Percentiles rank a stretch among this genome's conserved stretches.
Conservation (phyloP, 2,888 invertebrate species). For the Hirtodrosophila trivittata region DNA sequence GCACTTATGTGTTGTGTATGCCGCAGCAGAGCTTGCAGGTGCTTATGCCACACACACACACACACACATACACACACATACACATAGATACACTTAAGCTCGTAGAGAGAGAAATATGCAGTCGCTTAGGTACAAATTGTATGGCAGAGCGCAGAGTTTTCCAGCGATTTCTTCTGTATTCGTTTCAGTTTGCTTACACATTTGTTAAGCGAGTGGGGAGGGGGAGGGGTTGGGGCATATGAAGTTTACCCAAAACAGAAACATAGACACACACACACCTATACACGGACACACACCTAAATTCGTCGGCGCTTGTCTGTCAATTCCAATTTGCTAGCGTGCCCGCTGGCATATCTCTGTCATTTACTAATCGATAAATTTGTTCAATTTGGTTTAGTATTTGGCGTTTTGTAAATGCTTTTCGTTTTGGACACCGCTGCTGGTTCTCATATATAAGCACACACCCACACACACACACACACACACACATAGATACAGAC, state of each 20-base stretch:
- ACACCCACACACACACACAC: not conserved
- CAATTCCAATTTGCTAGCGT: slow-evolving; percentile 68
- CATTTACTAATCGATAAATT: slow-evolving; percentile 71
- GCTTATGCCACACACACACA: slow-evolving; percentile 25
- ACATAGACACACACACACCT: slow-evolving; percentile 10
- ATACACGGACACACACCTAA: slow-evolving; percentile 3
- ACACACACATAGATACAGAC: not conserved
- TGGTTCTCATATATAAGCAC: not conserved
- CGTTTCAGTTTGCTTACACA: slow-evolving; percentile 45
- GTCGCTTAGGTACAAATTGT: slow-evolving; percentile 18
- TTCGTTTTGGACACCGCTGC: slow-evolving; percentile 41
- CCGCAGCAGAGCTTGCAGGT: slow-evolving; percentile 14
- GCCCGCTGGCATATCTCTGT: slow-evolving; percentile 52
- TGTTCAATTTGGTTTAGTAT: slow-evolving; percentile 52
- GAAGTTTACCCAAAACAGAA: slow-evolving; percentile 38
- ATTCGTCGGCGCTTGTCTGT: slow-evolving; percentile 71
- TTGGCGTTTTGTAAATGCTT: slow-evolving; percentile 45
- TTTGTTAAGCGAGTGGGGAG: not conserved
- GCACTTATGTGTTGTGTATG: not conserved
- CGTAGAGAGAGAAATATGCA: not conserved
- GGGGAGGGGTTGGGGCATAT: slow-evolving; percentile 3
- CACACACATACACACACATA: slow-evolving; percentile 5
- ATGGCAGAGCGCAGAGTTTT: slow-evolving; percentile 38
- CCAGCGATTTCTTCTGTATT: slow-evolving; percentile 25
- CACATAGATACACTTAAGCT: not conserved